Evolutionary conservation across 2,797 vertebrate genomes (phyloP).

Genomic region (Morus bassanus): DNA sequence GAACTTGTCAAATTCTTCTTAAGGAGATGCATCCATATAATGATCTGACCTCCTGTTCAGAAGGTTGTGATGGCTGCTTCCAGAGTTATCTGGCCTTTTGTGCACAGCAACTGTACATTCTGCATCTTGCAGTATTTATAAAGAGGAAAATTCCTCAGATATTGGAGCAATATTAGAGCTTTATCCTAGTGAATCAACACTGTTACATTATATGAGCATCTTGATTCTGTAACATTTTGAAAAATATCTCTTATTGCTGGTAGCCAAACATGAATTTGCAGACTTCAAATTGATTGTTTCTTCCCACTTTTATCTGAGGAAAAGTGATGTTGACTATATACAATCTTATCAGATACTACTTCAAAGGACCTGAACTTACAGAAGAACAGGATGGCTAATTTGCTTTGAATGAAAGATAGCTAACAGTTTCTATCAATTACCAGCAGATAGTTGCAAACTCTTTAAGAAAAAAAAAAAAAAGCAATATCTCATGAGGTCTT

Average conservation of each 20-base stretch:
- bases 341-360: not conserved
- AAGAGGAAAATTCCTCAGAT: not conserved
- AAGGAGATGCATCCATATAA: not conserved
- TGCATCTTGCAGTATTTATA: not conserved
- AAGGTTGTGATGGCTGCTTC: not conserved
- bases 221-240: not conserved
- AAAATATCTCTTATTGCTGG: not conserved
- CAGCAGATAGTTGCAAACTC: not conserved
- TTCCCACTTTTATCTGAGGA: not conserved
- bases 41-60: not conserved
- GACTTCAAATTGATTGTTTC: not conserved
- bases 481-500: not conserved
- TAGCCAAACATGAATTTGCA: not conserved
- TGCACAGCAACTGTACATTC: not conserved
- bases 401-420: not conserved
- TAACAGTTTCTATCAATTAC: not conserved
- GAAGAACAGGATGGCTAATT: not conserved
- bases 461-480: not conserved
- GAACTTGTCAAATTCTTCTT: not conserved
- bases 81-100: not conserved
- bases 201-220: accelerated
- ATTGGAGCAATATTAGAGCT: not conserved
- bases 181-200: not conserved
- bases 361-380: not conserved
- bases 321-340: not conserved